Conservation (phyloP, 2,888 invertebrate genomes). For the Nemurella pictetii region DNA sequence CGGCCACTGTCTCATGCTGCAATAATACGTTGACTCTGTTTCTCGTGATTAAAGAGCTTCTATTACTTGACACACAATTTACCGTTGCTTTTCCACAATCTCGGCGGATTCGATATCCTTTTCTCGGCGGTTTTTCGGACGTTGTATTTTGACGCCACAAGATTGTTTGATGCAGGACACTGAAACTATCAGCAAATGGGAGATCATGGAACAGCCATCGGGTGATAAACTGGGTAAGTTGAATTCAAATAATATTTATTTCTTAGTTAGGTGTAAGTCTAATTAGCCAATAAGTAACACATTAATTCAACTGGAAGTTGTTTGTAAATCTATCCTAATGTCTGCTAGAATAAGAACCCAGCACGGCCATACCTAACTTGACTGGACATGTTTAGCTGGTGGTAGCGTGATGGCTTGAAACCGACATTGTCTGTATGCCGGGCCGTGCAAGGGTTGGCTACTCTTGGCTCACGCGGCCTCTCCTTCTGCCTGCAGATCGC, state of each 20-base stretch:
- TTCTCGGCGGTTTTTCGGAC: background rate
- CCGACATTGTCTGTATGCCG: too few relatives aligned
- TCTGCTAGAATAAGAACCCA: too few relatives aligned
- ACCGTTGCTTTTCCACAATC: background rate
- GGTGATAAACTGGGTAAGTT: constrained; percentile 82
- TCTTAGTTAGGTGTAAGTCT: too few relatives aligned
- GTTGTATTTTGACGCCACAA: constrained; percentile 22
- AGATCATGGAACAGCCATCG: constrained; percentile 79
- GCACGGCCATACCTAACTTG: too few relatives aligned
- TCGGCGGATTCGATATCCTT: background rate
- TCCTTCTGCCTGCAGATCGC: constrained; percentile 68
- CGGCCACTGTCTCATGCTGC: too few relatives aligned
- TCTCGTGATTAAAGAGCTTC: background rate
- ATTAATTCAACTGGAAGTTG: too few relatives aligned
- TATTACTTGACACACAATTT: background rate
- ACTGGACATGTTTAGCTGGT: too few relatives aligned
- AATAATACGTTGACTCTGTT: background rate
- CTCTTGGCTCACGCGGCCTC: background rate
- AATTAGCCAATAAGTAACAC: too few relatives aligned
- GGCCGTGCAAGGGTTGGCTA: too few relatives aligned
- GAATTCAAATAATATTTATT: constrained; percentile 24
- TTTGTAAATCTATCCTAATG: too few relatives aligned
- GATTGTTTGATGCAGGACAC: constrained; percentile 41
- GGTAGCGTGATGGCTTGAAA: too few relatives aligned
- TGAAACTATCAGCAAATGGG: constrained; percentile 73